Percentiles rank a stretch among this genome's conserved stretches.
These are phyloP conservation scores for Drosophila kohkoa DNA, from an alignment of 1,140 invertebrate genomes.

Conservation along the genomic window DNA sequence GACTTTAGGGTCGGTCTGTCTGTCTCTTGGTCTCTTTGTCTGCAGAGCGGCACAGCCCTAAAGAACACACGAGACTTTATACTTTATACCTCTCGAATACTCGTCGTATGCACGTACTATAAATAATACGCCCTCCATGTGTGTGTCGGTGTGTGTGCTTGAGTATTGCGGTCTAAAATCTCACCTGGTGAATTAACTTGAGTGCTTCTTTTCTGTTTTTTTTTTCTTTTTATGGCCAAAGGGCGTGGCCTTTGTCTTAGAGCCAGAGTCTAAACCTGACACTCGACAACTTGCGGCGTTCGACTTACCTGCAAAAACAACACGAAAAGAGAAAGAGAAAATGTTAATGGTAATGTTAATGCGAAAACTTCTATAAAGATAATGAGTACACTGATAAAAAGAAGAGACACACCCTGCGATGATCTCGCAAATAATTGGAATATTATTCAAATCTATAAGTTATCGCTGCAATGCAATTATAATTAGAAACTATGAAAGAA, in stretches of 20 bases:
- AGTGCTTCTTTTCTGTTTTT: slow-evolving; percentile 27
- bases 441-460: background rate
- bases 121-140: slow-evolving; percentile 38
- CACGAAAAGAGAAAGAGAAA: slow-evolving; percentile 12
- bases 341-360: slow-evolving; percentile 43
- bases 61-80: slow-evolving; percentile 12
- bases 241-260: slow-evolving; percentile 69
- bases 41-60: slow-evolving; percentile 1
- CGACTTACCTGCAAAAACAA: slow-evolving; percentile 42
- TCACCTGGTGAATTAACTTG: slow-evolving; percentile 56
- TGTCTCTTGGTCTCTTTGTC: background rate
- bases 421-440: background rate
- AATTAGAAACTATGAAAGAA: background rate
- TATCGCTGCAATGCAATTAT: background rate
- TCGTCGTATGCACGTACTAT: slow-evolving; percentile 35
- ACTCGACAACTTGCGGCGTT: slow-evolving; percentile 1
- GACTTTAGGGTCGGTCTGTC: slow-evolving; percentile 35
- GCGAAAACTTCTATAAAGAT: slow-evolving; percentile 23
- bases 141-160: slow-evolving; percentile 1
- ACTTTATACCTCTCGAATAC: background rate
- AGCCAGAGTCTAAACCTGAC: slow-evolving; percentile 16
- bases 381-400: slow-evolving; percentile 14
- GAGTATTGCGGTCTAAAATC: slow-evolving; percentile 26
- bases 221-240: slow-evolving; percentile 36
- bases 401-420: background rate